Conservation (phyloP, 2,797 vertebrate species). For the Tenualosa thibaudeaui region DNA sequence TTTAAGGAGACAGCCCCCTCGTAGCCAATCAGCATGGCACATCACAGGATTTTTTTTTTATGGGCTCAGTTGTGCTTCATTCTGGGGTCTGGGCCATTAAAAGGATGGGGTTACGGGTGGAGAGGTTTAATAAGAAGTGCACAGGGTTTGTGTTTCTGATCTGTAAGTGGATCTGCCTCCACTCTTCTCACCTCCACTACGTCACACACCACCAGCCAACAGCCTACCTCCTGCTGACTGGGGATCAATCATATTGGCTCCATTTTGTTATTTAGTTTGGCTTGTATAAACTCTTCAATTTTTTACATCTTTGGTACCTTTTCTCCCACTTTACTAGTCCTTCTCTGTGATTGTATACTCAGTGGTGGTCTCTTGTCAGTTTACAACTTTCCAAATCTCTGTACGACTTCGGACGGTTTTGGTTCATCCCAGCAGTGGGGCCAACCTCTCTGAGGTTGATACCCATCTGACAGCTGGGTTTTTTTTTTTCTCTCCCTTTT, state of each 20-base stretch:
- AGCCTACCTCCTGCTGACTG: not conserved
- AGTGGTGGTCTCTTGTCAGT: not conserved
- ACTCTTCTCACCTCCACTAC: not conserved
- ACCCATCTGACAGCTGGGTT: not conserved
- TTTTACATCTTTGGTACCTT: not conserved
- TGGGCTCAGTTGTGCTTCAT: not conserved
- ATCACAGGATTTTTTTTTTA: not conserved
- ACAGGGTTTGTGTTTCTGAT: conserved; percentile 2
- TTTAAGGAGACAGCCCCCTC: not conserved
- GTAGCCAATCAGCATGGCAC: conserved; percentile 5
- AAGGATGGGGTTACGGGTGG: conserved; percentile 18
- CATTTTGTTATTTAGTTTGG: not conserved
- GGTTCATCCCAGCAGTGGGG: not conserved
- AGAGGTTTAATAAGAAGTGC: conserved; percentile 5
- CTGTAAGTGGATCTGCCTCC: conserved; percentile 12
- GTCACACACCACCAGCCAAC: not conserved
- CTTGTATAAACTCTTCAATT: conserved; percentile 1
- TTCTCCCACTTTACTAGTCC: not conserved
- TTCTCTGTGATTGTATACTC: not conserved
- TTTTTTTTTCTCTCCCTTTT: not conserved
- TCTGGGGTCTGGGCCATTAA: not conserved
- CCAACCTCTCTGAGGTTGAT: not conserved
- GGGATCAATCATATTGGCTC: not conserved
- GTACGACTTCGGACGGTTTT: not conserved
- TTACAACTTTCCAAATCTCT: not conserved